A percentile compares a stretch with the other conserved stretches of the same genome.
Evolutionary conservation across 1,140 invertebrate species (phyloP).

Genomic region (Lysiphlebus fabarum): DNA sequence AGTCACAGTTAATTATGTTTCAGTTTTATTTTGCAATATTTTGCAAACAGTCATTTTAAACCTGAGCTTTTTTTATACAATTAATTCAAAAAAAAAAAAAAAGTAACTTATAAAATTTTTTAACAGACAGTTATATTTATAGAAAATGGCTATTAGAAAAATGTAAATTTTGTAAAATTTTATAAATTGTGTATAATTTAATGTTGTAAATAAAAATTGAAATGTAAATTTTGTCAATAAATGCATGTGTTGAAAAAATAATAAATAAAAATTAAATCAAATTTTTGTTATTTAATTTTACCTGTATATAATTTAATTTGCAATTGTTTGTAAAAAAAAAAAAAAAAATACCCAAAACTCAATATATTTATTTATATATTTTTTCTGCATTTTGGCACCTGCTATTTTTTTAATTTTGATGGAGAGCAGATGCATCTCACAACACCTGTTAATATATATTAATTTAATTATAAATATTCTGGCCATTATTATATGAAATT

Average conservation of each 20-base stretch:
- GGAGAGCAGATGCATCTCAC: slow-evolving; percentile 16
- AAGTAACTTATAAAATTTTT: slow-evolving; percentile 5
- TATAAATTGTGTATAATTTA: too few species aligned
- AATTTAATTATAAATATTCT: slow-evolving; percentile 2
- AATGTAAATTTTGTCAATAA: background rate
- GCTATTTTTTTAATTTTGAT: slow-evolving; percentile 7
- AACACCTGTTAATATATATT: slow-evolving; percentile 19
- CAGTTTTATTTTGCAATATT: slow-evolving; percentile 40
- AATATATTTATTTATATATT: background rate
- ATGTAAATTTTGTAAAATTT: too few species aligned
- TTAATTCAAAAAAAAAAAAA: background rate
- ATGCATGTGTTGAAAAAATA: background rate
- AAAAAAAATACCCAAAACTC: background rate
- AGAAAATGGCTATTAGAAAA: too few species aligned
- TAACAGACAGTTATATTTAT: background rate
- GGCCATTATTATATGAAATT: slow-evolving; percentile 5
- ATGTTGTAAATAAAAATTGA: too few species aligned
- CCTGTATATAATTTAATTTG: background rate
- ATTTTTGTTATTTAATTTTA: background rate
- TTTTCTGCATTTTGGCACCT: slow-evolving; percentile 19
- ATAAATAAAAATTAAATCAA: background rate
- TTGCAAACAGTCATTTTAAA: slow-evolving; percentile 28
- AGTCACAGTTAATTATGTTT: slow-evolving; percentile 36
- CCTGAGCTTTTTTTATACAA: background rate
- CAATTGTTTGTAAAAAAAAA: too few species aligned